These are phyloP conservation scores for Cyclophora albipunctata DNA, from an alignment of 2,888 invertebrate species.

Conservation along the genomic window DNA sequence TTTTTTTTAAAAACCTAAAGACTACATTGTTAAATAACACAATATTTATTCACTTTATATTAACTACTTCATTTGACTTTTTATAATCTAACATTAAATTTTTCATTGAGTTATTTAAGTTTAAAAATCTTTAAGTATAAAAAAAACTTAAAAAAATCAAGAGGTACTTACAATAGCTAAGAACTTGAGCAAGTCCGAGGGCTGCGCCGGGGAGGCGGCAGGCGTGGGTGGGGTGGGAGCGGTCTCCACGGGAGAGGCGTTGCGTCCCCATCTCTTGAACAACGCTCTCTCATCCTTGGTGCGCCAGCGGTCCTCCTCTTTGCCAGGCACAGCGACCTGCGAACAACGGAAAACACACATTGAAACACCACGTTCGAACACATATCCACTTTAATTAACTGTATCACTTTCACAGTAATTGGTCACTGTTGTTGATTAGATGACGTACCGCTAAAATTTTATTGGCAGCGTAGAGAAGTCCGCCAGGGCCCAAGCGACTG, in stretches of 20 bases:
- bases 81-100: no score
- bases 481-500: constrained; percentile 67
- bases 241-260: constrained; percentile 41
- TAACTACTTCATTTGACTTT: no score
- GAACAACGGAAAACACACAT: constrained; percentile 59
- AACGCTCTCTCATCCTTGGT: constrained; percentile 62
- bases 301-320: constrained; percentile 69
- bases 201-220: constrained; percentile 44
- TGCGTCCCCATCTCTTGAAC: constrained; percentile 66
- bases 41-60: no score
- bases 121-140: no score
- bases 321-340: constrained; percentile 69
- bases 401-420: constrained; percentile 33
- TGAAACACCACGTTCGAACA: constrained; percentile 47
- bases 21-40: no score
- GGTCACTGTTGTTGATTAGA: constrained; percentile 33
- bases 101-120: no score
- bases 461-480: constrained; percentile 66
- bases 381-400: constrained; percentile 6
- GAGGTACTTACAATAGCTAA: constrained; percentile 85
- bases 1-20: no score
- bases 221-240: constrained; percentile 35
- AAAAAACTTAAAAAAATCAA: no score
- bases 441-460: constrained; percentile 72
- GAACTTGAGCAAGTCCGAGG: constrained; percentile 79